A percentile compares a stretch with the other conserved stretches of the same genome.
phyloP scores from a whole-genome alignment of 2,113 vertebrate genomes.

The Entomyzon cyanotis region DNA sequence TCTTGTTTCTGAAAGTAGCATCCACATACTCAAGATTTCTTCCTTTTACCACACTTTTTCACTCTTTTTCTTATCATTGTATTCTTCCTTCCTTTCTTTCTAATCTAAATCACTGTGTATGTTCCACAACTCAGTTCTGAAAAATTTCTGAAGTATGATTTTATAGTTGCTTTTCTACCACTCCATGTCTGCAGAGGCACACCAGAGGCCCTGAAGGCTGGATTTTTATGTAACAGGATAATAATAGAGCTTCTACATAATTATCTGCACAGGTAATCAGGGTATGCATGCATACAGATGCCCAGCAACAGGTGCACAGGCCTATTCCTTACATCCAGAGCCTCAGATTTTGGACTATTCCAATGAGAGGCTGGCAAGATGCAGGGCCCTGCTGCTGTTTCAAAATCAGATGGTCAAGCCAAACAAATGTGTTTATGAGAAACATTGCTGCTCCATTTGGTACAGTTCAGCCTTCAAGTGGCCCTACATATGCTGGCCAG shows the following conservation, averaged over 20 bases:
- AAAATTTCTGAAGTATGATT: background rate
- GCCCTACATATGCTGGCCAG: accelerated
- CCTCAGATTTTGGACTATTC: background rate
- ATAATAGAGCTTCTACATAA: background rate
- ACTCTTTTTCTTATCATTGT: background rate
- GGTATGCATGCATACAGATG: background rate
- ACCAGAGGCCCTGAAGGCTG: background rate
- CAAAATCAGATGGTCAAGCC: background rate
- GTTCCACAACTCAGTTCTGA: background rate
- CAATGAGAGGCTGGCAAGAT: background rate
- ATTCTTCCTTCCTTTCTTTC: background rate
- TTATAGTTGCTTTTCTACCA: background rate
- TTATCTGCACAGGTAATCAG: background rate
- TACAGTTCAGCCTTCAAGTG: background rate
- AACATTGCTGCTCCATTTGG: background rate
- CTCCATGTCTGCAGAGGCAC: background rate
- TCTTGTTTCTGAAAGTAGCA: background rate
- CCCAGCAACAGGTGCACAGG: background rate
- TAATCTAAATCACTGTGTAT: background rate
- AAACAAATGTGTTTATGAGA: accelerated
- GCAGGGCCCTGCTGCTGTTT: background rate
- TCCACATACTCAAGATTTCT: background rate
- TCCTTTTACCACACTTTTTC: background rate
- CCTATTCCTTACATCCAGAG: background rate
- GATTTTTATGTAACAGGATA: background rate